Evolutionary conservation across 2,888 invertebrate genomes (phyloP).

Genomic region (Cephus pygmeus): DNA sequence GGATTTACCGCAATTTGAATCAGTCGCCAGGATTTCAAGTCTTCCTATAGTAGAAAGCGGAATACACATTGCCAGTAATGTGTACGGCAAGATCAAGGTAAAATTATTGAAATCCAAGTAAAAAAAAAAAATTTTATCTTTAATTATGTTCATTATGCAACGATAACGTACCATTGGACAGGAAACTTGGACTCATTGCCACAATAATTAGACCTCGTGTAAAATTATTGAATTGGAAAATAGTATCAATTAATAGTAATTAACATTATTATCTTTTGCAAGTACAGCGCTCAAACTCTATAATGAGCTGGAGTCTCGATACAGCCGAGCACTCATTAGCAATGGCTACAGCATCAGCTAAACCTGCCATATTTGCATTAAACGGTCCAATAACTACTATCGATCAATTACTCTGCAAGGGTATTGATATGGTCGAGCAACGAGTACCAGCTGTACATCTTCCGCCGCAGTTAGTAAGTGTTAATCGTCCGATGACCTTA

Average conservation of each 20-base stretch:
- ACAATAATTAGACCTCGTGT: neutral
- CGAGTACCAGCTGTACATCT: constrained; percentile 84
- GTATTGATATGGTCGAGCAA: constrained; percentile 87
- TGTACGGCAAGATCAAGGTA: constrained; percentile 84
- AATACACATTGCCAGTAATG: constrained; percentile 77
- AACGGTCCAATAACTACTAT: constrained; percentile 76
- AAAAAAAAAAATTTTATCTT: neutral
- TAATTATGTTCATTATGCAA: neutral
- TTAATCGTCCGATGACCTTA: neutral
- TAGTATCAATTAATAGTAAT: neutral
- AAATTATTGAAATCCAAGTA: constrained; percentile 24
- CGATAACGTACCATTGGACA: neutral
- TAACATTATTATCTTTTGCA: neutral
- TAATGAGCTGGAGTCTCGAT: constrained; percentile 81
- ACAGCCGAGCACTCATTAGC: constrained; percentile 81
- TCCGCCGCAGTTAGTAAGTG: constrained; percentile 84
- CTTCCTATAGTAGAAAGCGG: constrained; percentile 87
- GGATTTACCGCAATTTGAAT: constrained; percentile 73
- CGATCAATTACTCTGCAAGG: constrained; percentile 83
- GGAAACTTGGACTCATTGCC: neutral
- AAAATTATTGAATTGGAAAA: neutral
- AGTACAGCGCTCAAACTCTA: constrained; percentile 74
- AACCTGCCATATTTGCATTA: constrained; percentile 77
- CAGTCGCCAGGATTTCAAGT: constrained; percentile 79
- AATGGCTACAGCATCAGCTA: constrained; percentile 78